These are phyloP conservation scores for Mohoua ochrocephala DNA, from an alignment of 2,113 vertebrate genomes.

Conservation along the genomic window DNA sequence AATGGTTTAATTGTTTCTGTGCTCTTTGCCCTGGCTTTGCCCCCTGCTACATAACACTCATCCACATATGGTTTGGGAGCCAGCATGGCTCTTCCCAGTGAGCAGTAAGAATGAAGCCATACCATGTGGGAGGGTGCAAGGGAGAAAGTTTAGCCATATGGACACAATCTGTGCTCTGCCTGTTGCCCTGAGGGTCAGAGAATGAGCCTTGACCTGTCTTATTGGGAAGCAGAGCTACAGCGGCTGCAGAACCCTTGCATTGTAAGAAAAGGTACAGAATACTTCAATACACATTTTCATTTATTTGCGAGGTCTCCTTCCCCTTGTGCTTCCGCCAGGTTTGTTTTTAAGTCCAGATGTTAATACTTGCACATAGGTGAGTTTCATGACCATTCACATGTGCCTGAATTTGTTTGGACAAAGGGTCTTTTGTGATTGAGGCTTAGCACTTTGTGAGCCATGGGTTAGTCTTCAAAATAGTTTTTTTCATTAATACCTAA, in stretches of 20 bases:
- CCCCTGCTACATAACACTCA: background rate
- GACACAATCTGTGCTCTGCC: background rate
- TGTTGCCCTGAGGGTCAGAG: background rate
- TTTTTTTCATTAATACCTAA: background rate
- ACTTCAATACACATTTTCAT: background rate
- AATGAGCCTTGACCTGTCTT: background rate
- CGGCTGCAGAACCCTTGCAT: background rate
- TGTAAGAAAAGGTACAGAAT: background rate
- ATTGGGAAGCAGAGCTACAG: background rate
- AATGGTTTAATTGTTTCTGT: background rate
- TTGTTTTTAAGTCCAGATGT: conserved; percentile 21
- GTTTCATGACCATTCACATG: background rate
- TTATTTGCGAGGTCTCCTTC: background rate
- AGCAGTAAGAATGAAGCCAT: background rate
- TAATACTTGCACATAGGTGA: background rate
- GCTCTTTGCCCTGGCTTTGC: background rate
- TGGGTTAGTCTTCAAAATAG: background rate
- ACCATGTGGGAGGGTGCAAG: background rate
- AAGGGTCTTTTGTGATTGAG: conserved; percentile 7
- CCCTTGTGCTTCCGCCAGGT: background rate
- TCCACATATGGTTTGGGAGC: background rate
- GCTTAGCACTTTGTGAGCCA: background rate
- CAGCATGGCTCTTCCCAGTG: background rate
- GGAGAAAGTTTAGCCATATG: background rate
- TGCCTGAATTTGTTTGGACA: background rate